These are phyloP conservation scores for Saccostrea echinata DNA, from an alignment of 1,140 invertebrate genomes.

Conservation along the genomic window DNA sequence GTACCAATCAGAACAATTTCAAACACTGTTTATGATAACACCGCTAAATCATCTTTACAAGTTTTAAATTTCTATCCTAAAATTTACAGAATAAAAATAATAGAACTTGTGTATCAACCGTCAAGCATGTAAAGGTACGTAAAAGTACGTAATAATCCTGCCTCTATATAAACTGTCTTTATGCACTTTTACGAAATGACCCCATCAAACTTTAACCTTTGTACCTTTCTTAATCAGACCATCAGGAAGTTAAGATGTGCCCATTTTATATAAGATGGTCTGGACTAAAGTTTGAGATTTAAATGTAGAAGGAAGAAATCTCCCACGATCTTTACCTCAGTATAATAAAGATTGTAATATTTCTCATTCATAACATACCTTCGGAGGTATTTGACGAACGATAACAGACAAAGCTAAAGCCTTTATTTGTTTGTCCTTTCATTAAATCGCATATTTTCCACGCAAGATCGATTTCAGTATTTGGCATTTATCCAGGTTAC, in stretches of 20 bases:
- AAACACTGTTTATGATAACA: too few relatives aligned
- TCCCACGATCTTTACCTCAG: background rate
- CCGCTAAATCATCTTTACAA: too few relatives aligned
- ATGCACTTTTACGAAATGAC: too few relatives aligned
- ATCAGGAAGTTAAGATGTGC: background rate
- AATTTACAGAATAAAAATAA: too few relatives aligned
- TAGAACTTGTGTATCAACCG: too few relatives aligned
- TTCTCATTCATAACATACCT: conserved; percentile 25
- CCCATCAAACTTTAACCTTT: background rate
- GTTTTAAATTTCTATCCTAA: too few relatives aligned
- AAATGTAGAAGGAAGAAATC: background rate
- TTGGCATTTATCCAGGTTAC: conserved; percentile 12
- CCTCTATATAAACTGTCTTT: too few relatives aligned
- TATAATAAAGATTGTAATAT: background rate
- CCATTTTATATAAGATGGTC: background rate
- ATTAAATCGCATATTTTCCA: background rate
- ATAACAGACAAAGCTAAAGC: background rate
- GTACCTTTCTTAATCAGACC: background rate
- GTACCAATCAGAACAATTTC: too few relatives aligned
- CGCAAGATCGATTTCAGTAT: conserved; percentile 2
- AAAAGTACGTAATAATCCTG: too few relatives aligned
- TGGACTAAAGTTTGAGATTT: conserved; percentile 7
- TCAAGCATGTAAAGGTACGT: too few relatives aligned
- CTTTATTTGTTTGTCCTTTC: background rate
- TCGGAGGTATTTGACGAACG: background rate